These are phyloP conservation scores for Odontothrips loti DNA, from an alignment of 2,888 invertebrate genomes.

Conservation along the genomic window DNA sequence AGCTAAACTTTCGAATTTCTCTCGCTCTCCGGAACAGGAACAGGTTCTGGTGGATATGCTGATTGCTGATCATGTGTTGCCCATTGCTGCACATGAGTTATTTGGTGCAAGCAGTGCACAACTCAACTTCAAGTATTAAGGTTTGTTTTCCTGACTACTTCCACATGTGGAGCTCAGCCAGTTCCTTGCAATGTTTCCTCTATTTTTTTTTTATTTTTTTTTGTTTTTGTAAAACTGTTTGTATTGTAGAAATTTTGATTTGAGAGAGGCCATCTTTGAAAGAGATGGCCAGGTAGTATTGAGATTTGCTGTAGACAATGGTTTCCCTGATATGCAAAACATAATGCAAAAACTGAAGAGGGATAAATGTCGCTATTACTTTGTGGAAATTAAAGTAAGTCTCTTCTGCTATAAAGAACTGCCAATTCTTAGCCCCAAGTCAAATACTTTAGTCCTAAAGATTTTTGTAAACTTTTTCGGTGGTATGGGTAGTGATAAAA, in stretches of 20 bases:
- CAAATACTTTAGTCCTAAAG: slow-evolving; percentile 53
- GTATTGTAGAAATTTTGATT: slow-evolving; percentile 76
- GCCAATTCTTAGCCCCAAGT: slow-evolving; percentile 56
- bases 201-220: too few species aligned
- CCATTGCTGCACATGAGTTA: too few species aligned
- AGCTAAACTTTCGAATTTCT: too few species aligned
- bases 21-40: too few species aligned
- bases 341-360: slow-evolving; percentile 93
- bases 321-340: slow-evolving; percentile 97
- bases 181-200: too few species aligned
- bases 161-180: too few species aligned
- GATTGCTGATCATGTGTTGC: too few species aligned
- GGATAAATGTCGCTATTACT: slow-evolving; percentile 83
- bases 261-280: slow-evolving; percentile 75
- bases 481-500: slow-evolving; percentile 67
- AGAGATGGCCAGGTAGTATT: slow-evolving; percentile 67
- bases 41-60: too few species aligned
- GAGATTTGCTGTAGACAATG: slow-evolving; percentile 88
- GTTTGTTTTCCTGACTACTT: too few species aligned
- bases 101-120: too few species aligned
- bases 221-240: slow-evolving; percentile 29
- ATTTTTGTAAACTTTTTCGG: slow-evolving; percentile 71
- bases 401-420: slow-evolving; percentile 59
- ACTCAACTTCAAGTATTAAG: too few species aligned
- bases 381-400: slow-evolving; percentile 90